Evolutionary conservation across 1,140 invertebrate species (phyloP).

Genomic region (Ylistrum balloti): DNA sequence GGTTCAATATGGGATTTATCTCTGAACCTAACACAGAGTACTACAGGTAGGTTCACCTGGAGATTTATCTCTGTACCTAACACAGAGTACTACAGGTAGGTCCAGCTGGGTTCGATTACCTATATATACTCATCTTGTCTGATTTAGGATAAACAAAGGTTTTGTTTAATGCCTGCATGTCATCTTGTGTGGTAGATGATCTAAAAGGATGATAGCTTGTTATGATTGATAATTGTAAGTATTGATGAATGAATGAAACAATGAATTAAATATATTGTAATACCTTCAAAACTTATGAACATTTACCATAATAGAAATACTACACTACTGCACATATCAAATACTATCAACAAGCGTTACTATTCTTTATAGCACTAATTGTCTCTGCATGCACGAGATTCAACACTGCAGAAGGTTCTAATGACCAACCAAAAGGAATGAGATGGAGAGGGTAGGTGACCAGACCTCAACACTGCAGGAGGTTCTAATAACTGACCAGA

Average conservation of each 20-base stretch:
- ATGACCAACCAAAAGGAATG: background rate
- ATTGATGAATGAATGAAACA: too few relatives aligned
- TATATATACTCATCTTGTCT: background rate
- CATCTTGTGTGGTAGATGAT: background rate
- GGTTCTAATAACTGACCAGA: too few relatives aligned
- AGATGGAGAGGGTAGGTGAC: too few relatives aligned
- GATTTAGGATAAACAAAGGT: background rate
- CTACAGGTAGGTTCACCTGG: background rate
- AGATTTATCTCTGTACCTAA: too few relatives aligned
- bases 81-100: background rate
- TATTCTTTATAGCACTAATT: background rate
- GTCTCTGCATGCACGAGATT: background rate
- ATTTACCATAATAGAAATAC: background rate
- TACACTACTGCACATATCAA: background rate
- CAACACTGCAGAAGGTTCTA: background rate
- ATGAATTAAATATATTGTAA: too few relatives aligned
- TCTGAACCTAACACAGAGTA: too few relatives aligned
- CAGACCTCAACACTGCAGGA: too few relatives aligned
- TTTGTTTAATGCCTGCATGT: background rate
- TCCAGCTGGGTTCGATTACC: background rate
- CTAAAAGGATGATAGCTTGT: background rate
- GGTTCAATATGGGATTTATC: too few relatives aligned
- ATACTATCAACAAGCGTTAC: background rate
- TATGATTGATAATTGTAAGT: background rate
- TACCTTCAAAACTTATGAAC: background rate